phyloP scores from a whole-genome alignment of 2,113 vertebrate species.

The Microtus montanus region DNA sequence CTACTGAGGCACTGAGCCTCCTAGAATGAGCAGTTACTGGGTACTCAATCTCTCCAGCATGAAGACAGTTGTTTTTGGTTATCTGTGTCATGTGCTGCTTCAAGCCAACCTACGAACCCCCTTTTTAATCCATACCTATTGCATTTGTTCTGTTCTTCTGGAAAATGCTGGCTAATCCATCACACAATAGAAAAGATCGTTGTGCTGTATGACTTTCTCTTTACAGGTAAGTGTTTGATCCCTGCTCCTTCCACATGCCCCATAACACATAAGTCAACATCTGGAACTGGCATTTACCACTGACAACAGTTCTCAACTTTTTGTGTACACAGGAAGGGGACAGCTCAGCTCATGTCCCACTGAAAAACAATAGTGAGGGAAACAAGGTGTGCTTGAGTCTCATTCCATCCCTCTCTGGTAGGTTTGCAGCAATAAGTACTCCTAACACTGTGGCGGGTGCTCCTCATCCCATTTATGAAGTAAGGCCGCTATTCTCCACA shows the following conservation, averaged over 20 bases:
- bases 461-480: not conserved
- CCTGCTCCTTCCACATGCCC: rapidly evolving
- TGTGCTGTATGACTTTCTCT: not conserved
- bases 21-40: not conserved
- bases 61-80: not conserved
- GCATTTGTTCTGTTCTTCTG: not conserved
- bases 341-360: not conserved
- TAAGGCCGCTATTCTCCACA: conserved; percentile 18
- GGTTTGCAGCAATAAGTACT: not conserved
- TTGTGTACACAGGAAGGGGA: rapidly evolving
- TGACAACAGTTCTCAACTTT: not conserved
- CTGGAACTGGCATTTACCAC: not conserved
- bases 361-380: not conserved
- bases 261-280: not conserved
- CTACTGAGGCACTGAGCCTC: no score
- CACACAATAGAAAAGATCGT: not conserved
- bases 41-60: not conserved
- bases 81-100: not conserved
- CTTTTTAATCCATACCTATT: not conserved
- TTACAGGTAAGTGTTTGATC: not conserved
- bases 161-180: not conserved
- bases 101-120: not conserved
- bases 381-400: not conserved
- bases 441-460: not conserved
- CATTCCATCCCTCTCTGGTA: not conserved